These are phyloP conservation scores for Arge pagana DNA, from an alignment of 2,888 invertebrate genomes.

Conservation along the genomic window DNA sequence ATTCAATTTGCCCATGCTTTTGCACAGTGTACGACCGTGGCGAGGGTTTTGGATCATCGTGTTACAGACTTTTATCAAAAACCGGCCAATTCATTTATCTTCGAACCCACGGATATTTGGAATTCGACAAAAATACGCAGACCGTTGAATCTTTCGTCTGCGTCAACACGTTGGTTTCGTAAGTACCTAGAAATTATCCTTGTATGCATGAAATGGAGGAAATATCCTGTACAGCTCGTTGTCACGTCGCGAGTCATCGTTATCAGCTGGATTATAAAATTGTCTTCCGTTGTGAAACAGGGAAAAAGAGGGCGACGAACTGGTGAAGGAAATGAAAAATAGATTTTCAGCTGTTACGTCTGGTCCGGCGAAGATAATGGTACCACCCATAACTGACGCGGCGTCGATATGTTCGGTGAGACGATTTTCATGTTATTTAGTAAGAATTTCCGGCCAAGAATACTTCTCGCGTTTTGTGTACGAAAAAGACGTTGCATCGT, in stretches of 20 bases:
- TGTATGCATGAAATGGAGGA: not conserved
- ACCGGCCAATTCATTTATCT: constrained; percentile 86
- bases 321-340: constrained; percentile 79
- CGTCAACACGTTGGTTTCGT: constrained; percentile 75
- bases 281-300: constrained; percentile 50
- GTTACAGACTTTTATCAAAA: constrained; percentile 79
- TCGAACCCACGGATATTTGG: constrained; percentile 81
- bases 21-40: constrained; percentile 80
- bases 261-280: not conserved
- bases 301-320: constrained; percentile 73
- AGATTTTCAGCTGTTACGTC: constrained; percentile 71
- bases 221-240: not conserved
- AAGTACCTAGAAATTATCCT: constrained; percentile 43
- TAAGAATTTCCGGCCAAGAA: too few species aligned
- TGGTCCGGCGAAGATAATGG: constrained; percentile 26
- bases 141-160: constrained; percentile 86
- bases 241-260: not conserved
- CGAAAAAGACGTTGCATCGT: too few species aligned
- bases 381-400: too few species aligned
- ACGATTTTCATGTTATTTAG: too few species aligned
- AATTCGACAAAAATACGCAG: constrained; percentile 76
- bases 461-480: too few species aligned
- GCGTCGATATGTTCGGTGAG: too few species aligned
- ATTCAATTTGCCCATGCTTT: constrained; percentile 17
- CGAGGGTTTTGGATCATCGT: constrained; percentile 83